A percentile compares a stretch with the other conserved stretches of the same genome.
These are phyloP conservation scores for Drosophila malerkotliana DNA, from an alignment of 1,140 invertebrate genomes.

Conservation along the genomic window DNA sequence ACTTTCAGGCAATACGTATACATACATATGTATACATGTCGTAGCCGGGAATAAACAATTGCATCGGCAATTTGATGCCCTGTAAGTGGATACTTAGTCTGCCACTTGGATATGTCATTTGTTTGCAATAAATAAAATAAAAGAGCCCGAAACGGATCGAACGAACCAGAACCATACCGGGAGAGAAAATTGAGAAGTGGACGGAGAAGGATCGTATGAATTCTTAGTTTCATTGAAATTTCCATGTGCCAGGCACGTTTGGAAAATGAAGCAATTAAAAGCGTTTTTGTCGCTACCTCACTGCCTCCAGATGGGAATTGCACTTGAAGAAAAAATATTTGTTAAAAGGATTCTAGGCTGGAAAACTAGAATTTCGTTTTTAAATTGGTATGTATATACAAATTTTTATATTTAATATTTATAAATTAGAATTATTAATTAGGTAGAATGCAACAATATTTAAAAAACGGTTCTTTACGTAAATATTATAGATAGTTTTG, in stretches of 20 bases:
- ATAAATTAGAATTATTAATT: no score
- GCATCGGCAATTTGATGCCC: conserved; percentile 29
- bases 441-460: no score
- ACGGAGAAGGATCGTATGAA: conserved; percentile 2
- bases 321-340: not conserved
- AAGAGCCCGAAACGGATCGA: conserved; percentile 44
- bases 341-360: not conserved
- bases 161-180: not conserved
- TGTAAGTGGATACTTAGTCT: conserved; percentile 69
- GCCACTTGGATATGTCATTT: conserved; percentile 67
- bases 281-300: conserved; percentile 24
- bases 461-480: no score
- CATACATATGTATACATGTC: not conserved
- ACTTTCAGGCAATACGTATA: conserved; percentile 13
- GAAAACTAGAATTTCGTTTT: no score
- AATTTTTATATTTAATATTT: not conserved
- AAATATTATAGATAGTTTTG: no score
- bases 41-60: conserved; percentile 9
- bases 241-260: conserved; percentile 34
- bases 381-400: not conserved
- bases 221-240: conserved; percentile 5
- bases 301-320: not conserved
- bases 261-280: conserved; percentile 70
- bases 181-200: not conserved
- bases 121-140: conserved; percentile 68